Evolutionary conservation across 2,888 invertebrate genomes (phyloP), one percentile per base, ranked within the genome.

Genomic region (Meganola albula): DNA sequence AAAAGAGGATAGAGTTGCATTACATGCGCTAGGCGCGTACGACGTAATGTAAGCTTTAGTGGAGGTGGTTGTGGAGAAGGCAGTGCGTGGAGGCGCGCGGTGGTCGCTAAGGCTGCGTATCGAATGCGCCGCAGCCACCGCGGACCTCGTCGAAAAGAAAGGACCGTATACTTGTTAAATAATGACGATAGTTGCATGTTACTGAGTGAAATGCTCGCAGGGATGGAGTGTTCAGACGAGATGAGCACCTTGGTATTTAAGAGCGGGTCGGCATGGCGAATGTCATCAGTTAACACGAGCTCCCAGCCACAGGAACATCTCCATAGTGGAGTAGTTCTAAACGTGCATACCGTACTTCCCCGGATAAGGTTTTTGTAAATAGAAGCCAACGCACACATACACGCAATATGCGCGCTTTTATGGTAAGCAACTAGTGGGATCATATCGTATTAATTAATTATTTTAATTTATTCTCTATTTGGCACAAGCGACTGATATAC

Each of bases 221-320:
- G 83, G 82, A 79, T 83, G 80, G 79, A 78, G 82, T 74, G 71
- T 69, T 77, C 77, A 65, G 74, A 67, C 77, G 77, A 82, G 84
- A 85, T 84, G 83, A 84, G 80, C 78, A 78, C 67, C 69, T 77
- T 70, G 54, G 68, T 85, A 85, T 85, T 84, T 85, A 85, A 85
- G 83, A 78, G 84, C 84, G 76, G 74, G 74, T 63, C 73, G 70
- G 68, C 66, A 63, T 69, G 63, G 76, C 71, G 78, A 84, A 82
- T 83, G 76, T 79, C 84, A 85, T 85, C 84, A 85, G 84, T 85
- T 74, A 80, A 73, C 78, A 73, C 70, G 43, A 74, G 72, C 74
- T 66, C 74, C 60, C 74, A 63, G 72, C 53, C 63, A 67, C 68
- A 74, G 65, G 75, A 78, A 74, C 83, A 83, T 82, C 83, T 80